Base-by-base conservation (phyloP, 1,140 invertebrate genomes). In the Andrena cerasifolii region DNA sequence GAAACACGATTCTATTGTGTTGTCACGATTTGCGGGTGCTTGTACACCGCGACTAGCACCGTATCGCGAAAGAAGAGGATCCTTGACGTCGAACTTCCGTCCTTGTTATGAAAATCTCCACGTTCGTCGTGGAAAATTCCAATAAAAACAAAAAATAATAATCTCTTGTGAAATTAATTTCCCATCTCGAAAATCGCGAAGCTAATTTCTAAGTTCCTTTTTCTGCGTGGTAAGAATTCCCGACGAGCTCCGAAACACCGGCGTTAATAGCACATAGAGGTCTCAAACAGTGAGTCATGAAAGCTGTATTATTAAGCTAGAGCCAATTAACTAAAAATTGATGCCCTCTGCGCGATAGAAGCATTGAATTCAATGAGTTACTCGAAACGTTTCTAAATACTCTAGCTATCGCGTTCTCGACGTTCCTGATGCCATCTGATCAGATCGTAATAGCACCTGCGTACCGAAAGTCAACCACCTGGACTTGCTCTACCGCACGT, bases 391-490 rank as follows among this genome's bases (percentile, higher is more conserved):
- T 33, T 33, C 28, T 6, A 58, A 53, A 26, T 0, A 6, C 1
- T 18, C 0, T 61, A n/a, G 18, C 21, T 24, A 40, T 33, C 16
- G 14, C 18, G 6, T 26, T 58, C 43, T 43, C 36, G 18, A 0
- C 66, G 56, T 28, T 75, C 72, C 36, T 21, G 54, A 79, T 78
- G 49, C 58, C 53, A 70, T 83, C 81, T 51, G 61, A 83, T 83
- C 79, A 49, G 54, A 80, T 77, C 77, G 77, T 28, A 49, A 63
- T 43, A 56, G 66, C 83, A 84, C 82, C 83, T 84, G 83, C 83
- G 61, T 31, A 70, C 67, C 28, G 18, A 53, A 53, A 72, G 62
- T 54, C 72, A 68, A 66, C 67, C 83, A 85, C 76, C 83, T 82
- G 84, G 83, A 82, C 58, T 82, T 33, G 21, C n/a, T 61, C 53